phyloP scores from a whole-genome alignment of 2,888 invertebrate species.

The Drosophila imparisetae region DNA sequence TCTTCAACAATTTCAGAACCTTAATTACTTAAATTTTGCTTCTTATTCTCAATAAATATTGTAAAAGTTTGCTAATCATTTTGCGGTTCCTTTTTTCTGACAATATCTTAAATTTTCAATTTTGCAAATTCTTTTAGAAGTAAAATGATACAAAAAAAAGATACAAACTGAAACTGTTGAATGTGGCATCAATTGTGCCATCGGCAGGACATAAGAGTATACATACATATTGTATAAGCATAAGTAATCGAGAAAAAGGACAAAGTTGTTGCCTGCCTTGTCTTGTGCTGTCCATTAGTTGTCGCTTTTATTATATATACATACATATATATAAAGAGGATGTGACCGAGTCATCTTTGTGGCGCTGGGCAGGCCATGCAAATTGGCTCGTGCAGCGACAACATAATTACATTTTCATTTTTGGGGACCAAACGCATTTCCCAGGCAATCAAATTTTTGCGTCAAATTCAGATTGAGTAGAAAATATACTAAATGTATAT shows the following conservation, averaged over 20 bases:
- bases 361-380: slow-evolving; percentile 33
- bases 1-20: not conserved
- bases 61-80: slow-evolving; percentile 1
- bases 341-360: slow-evolving; percentile 7
- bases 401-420: slow-evolving; percentile 51
- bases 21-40: not conserved
- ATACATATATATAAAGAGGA: slow-evolving; percentile 11
- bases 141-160: not conserved
- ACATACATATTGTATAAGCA: not conserved
- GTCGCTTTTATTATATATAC: slow-evolving; percentile 37
- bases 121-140: not conserved
- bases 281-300: slow-evolving; percentile 20
- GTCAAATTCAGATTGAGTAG: slow-evolving; percentile 49
- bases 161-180: not conserved
- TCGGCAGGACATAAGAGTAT: not conserved
- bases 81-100: slow-evolving; percentile 9
- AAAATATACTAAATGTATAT: slow-evolving; percentile 1
- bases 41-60: slow-evolving; percentile 4
- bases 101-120: not conserved
- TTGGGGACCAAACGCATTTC: slow-evolving; percentile 16
- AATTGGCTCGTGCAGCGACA: slow-evolving; percentile 49
- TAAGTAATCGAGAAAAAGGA: not conserved
- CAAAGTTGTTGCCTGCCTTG: not conserved
- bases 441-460: slow-evolving; percentile 39
- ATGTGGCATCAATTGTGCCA: not conserved